Base-by-base conservation (phyloP, 2,888 invertebrate genomes). In the Parnassius orleans region DNA sequence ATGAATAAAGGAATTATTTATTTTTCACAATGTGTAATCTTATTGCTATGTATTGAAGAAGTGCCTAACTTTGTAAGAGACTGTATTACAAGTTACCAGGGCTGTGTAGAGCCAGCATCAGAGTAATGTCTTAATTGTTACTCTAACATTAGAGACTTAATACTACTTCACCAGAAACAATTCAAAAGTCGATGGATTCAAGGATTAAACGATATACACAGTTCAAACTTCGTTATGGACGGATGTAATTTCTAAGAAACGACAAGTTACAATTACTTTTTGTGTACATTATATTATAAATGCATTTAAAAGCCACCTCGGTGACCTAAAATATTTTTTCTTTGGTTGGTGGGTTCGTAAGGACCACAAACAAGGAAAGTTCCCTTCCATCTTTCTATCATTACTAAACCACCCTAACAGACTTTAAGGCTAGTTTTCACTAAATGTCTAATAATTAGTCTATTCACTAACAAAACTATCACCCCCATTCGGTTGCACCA, bases 231-330 rank as follows among this genome's bases (percentile, higher is more conserved):
- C 10, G 54, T 65, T 54, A 59, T 41, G 60, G 61, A 61, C 61
- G 61, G 61, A 61, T 73, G 72, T 72, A 68, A 70, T 70, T 64
- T 60, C 64, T 14, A 12, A 42, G 42, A 14, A 15, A 41, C 3
- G 14, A 48, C 48, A 7, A 46, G 9, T 48, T 48, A 48, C 14
- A 7, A 15, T 12, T 42, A 19, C 33, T 7, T 7, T 33, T 33
- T 33, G 33, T 7, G 33, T 33, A 33, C 3, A n/a, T 14, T 46
- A 55, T 42, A 43, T 61, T 75, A 77, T 87, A 87, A 87, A 87
- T 87, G 87, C 87, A 86, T 78, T 77, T 76, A 73, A 73, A 73
- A 75, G 73, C 81, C 76, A 70, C 74, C 63, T 64, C 56, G 12
- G 48, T 47, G 48, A 1, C 48, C 48, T 9, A 48, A 11, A 48